Percentiles rank a stretch among this genome's conserved stretches.
Evolutionary conservation across 2,888 invertebrate genomes (phyloP).

Genomic region (Isoperla grammatica): DNA sequence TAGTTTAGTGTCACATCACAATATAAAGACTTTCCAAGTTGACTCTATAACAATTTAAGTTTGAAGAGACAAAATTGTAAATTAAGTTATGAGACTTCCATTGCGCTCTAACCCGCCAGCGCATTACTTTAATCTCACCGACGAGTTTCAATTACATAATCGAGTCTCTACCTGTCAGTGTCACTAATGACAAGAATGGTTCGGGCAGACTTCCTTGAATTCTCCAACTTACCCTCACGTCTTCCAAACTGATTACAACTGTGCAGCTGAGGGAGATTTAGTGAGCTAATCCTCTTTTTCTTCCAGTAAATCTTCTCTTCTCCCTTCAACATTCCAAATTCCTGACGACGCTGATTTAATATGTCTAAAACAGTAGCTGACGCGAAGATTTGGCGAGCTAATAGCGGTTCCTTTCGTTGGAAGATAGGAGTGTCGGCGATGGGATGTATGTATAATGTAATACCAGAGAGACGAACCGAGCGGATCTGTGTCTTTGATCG

Average conservation of each 20-base stretch:
- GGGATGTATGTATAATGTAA: no score
- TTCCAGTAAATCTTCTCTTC: constrained; percentile 2
- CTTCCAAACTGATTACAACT: constrained; percentile 6
- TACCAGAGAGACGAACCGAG: no score
- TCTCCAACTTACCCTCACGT: no score
- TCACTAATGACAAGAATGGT: neutral
- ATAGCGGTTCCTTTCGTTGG: neutral
- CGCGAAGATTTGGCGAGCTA: constrained; percentile 6
- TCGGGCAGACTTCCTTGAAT: no score
- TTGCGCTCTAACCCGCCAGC: no score
- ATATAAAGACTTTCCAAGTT: no score
- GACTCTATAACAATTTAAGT: no score
- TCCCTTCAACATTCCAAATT: constrained; percentile 16
- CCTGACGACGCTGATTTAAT: constrained; percentile 13
- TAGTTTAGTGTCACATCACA: no score
- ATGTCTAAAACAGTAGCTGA: constrained; percentile 11
- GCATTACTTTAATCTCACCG: neutral
- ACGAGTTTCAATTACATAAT: constrained; percentile 17
- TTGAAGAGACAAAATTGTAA: no score
- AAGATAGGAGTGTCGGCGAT: no score
- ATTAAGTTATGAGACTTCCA: no score
- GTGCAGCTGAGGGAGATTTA: constrained; percentile 15
- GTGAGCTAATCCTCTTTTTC: constrained; percentile 14
- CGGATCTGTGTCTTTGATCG: no score
- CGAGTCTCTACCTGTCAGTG: constrained; percentile 6